Percentiles rank a stretch among this genome's conserved stretches.
Conservation (phyloP, 2,888 invertebrate genomes). For the Cantharis rustica region DNA sequence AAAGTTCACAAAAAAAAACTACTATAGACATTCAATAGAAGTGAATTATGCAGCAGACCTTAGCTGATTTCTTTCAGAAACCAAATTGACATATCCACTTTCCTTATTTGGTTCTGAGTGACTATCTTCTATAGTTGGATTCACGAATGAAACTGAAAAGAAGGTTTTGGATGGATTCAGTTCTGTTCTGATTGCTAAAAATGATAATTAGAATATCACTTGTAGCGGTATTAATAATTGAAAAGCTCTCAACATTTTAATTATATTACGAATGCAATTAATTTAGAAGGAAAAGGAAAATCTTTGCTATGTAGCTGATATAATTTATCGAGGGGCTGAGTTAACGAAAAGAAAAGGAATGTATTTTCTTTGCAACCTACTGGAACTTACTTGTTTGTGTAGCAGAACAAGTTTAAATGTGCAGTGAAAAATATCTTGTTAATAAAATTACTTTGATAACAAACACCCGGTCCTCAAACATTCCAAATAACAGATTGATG, state of each 20-base stretch:
- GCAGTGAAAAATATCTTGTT: neutral
- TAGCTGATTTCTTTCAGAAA: neutral
- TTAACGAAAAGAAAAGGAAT: neutral
- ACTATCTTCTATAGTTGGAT: neutral
- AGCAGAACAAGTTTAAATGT: neutral
- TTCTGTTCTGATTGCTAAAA: neutral
- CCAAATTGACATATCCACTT: neutral
- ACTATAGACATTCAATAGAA: neutral
- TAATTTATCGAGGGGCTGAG: neutral
- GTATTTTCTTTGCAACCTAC: neutral
- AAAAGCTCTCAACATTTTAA: neutral
- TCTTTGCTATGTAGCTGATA: neutral
- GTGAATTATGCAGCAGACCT: neutral
- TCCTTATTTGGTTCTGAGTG: neutral
- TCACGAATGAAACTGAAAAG: neutral
- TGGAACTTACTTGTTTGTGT: neutral
- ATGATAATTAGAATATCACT: neutral
- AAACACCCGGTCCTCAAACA: neutral
- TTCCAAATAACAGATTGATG: neutral
- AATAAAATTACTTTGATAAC: neutral
- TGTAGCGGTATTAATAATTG: neutral
- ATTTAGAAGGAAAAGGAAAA: neutral
- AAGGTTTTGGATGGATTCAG: neutral
- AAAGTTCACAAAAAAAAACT: neutral
- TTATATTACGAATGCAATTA: neutral